These are phyloP conservation scores for Neosilurus mollespiculum DNA, from an alignment of 2,797 vertebrate genomes.

Conservation along the genomic window DNA sequence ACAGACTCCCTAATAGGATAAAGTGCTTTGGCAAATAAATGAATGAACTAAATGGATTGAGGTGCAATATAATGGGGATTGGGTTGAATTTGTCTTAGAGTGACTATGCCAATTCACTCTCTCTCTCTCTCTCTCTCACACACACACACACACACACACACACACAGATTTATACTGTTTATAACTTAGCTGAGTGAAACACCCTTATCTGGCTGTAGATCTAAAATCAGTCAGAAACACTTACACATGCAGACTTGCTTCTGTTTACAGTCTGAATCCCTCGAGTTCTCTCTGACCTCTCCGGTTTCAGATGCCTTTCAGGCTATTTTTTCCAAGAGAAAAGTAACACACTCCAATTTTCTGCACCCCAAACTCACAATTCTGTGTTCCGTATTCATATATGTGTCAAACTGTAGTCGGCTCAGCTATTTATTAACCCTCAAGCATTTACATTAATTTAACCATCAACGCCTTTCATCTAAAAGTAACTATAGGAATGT, in stretches of 20 bases:
- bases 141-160: neutral
- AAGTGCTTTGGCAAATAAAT: too few relatives aligned
- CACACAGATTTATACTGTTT: constrained; percentile 1
- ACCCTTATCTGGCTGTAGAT: neutral
- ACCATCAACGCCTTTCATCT: neutral
- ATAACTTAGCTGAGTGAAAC: neutral
- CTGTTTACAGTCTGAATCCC: constrained; percentile 26
- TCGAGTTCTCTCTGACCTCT: constrained; percentile 19
- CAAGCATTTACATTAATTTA: neutral
- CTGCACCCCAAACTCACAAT: constrained; percentile 10
- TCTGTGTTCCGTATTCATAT: neutral
- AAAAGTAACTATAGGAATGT: too few relatives aligned
- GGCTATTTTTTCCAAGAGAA: neutral
- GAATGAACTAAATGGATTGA: neutral
- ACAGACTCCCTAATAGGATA: too few relatives aligned
- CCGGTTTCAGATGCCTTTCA: constrained; percentile 3
- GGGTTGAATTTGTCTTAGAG: neutral
- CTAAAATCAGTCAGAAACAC: neutral
- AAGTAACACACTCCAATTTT: constrained; percentile 19
- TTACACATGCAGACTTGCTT: constrained; percentile 19
- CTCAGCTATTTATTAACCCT: neutral
- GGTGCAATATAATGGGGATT: neutral
- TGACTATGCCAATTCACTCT: neutral
- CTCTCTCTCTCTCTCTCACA: neutral
- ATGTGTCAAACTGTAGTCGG: neutral